A percentile compares a stretch with the other conserved stretches of the same genome.
Conservation (phyloP, 2,888 invertebrate genomes). For the Calameuta idolon region DNA sequence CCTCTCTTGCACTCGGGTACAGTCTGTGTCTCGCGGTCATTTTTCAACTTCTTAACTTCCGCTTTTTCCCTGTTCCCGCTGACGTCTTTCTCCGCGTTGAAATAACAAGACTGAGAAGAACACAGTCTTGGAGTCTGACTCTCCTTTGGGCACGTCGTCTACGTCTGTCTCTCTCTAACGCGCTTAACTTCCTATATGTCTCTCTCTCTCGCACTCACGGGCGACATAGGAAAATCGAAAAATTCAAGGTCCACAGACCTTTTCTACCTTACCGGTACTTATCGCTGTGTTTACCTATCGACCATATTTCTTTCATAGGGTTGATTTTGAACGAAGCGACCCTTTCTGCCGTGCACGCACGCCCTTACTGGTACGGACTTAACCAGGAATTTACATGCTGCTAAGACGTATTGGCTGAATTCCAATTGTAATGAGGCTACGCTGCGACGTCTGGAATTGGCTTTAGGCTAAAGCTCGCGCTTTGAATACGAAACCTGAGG, state of each 20-base stretch:
- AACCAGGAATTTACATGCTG: conserved; percentile 10
- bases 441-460: conserved; percentile 29
- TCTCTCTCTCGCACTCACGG: conserved; percentile 24
- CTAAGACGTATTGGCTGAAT: conserved; percentile 30
- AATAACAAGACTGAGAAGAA: background rate
- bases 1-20: conserved; percentile 19
- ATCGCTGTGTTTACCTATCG: background rate
- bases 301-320: background rate
- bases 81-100: background rate
- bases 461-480: conserved; percentile 24
- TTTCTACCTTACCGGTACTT: background rate
- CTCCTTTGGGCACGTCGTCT: background rate
- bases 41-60: background rate
- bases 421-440: conserved; percentile 39
- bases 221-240: background rate
- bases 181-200: conserved; percentile 27
- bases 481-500: conserved; percentile 25
- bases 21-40: background rate
- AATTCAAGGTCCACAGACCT: background rate
- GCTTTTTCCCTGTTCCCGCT: background rate
- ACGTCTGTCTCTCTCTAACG: conserved; percentile 15
- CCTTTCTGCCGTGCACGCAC: background rate
- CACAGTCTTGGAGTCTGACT: too few species aligned
- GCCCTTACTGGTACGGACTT: background rate
- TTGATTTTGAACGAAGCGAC: background rate